phyloP scores from a whole-genome alignment of 2,888 invertebrate genomes.

The Ormyrus rosae region DNA sequence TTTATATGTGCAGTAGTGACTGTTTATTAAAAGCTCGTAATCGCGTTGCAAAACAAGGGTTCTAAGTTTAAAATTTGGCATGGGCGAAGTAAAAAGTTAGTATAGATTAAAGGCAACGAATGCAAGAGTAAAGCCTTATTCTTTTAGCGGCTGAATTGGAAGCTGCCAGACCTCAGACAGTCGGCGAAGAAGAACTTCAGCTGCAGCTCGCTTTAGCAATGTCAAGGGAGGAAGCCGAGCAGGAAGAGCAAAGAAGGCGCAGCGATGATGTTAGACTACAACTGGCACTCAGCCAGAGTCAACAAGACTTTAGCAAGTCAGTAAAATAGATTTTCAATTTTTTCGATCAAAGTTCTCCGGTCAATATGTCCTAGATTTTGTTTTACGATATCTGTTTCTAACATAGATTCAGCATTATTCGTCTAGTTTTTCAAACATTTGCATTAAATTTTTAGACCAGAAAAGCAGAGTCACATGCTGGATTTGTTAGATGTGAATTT shows the following conservation, averaged over 20 bases:
- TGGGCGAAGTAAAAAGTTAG: background rate
- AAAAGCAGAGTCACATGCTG: constrained; percentile 83
- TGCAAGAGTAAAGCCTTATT: constrained; percentile 7
- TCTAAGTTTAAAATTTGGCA: constrained; percentile 45
- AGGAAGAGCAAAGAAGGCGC: constrained; percentile 94
- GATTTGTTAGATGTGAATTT: constrained; percentile 90
- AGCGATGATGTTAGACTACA: constrained; percentile 98
- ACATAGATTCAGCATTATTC: too few relatives aligned
- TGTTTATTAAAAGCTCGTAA: background rate
- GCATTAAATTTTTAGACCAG: constrained; percentile 64
- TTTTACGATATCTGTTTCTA: too few relatives aligned
- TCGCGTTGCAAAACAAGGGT: constrained; percentile 11
- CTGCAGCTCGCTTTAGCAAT: constrained; percentile 98
- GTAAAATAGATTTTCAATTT: constrained; percentile 63
- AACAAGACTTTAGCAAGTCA: constrained; percentile 90
- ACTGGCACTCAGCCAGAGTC: constrained; percentile 95
- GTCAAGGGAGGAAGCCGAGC: constrained; percentile 98
- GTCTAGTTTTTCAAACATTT: too few relatives aligned
- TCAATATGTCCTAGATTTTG: too few relatives aligned
- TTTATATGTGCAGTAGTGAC: background rate
- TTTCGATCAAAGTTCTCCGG: background rate
- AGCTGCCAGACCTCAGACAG: constrained; percentile 95
- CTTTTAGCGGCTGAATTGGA: constrained; percentile 83
- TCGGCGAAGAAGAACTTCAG: constrained; percentile 98
- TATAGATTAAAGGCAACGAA: constrained; percentile 13